These are phyloP conservation scores for Hetaerina americana DNA, from an alignment of 1,140 invertebrate genomes.

Conservation along the genomic window DNA sequence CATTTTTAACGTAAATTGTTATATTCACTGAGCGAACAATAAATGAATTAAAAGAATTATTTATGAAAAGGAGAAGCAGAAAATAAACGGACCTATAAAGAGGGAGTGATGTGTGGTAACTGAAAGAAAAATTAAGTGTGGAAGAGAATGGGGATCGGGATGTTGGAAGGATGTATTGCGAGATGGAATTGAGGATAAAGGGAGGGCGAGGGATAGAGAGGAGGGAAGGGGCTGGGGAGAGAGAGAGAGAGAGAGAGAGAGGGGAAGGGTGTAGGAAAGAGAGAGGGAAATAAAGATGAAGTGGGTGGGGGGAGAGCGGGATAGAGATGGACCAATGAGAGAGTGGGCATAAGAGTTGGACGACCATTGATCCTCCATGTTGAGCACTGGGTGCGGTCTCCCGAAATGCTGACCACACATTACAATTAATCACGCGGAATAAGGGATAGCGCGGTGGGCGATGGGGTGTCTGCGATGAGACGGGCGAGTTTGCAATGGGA, in stretches of 20 bases:
- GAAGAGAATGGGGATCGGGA: too few species aligned
- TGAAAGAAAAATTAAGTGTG: too few species aligned
- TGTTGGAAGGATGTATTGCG: too few species aligned
- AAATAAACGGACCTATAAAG: too few species aligned
- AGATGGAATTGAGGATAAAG: too few species aligned
- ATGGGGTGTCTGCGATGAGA: neutral
- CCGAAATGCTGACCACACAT: neutral
- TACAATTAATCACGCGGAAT: neutral
- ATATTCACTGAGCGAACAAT: too few species aligned
- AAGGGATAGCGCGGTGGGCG: neutral
- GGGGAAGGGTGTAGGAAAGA: neutral
- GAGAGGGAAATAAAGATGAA: neutral
- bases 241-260: neutral
- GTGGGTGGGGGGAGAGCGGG: neutral
- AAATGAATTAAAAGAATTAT: too few species aligned
- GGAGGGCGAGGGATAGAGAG: too few species aligned
- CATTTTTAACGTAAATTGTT: too few species aligned
- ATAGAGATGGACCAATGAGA: neutral
- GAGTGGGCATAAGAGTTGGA: neutral
- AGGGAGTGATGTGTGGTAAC: too few species aligned
- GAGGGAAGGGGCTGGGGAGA: conserved; percentile 7
- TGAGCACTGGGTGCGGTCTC: neutral
- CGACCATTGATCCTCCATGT: neutral
- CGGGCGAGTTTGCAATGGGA: too few species aligned
- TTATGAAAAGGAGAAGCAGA: too few species aligned